Percentiles rank a stretch among this genome's conserved stretches.
Conservation (phyloP, 2,113 vertebrate genomes). For the Anser cygnoides region DNA sequence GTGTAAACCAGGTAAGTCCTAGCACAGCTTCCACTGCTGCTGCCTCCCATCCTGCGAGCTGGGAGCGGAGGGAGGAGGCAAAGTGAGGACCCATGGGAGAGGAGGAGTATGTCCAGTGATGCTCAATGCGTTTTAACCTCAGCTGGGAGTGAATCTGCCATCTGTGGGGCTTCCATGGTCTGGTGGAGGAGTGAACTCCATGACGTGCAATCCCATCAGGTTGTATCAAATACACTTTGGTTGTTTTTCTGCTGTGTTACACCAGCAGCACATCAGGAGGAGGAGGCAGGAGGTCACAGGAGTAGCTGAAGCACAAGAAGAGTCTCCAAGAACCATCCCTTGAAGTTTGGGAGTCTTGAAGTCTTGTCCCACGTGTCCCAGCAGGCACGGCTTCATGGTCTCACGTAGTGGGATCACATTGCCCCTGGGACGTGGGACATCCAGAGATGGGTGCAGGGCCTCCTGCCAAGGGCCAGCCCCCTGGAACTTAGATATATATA, state of each 20-base stretch:
- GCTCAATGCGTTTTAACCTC: neutral
- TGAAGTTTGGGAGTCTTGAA: neutral
- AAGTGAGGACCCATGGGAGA: neutral
- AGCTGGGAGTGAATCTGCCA: neutral
- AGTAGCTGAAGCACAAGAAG: neutral
- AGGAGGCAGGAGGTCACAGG: neutral
- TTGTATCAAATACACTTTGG: accelerated
- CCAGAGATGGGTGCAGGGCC: neutral
- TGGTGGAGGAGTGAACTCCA: neutral
- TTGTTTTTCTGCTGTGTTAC: accelerated
- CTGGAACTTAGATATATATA: no score
- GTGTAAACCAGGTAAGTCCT: neutral
- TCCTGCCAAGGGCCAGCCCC: neutral
- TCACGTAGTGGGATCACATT: accelerated
- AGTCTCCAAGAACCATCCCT: neutral
- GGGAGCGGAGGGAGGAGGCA: neutral
- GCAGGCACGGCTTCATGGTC: neutral
- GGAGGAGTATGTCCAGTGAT: neutral
- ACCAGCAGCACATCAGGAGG: neutral
- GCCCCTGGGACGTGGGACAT: neutral
- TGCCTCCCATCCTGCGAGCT: neutral
- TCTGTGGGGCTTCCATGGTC: neutral
- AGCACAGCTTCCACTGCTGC: accelerated
- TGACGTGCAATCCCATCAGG: neutral
- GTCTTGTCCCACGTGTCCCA: neutral